These are phyloP conservation scores for Pangasius mekongensis DNA, from an alignment of 2,797 vertebrate species.

Conservation along the genomic window DNA sequence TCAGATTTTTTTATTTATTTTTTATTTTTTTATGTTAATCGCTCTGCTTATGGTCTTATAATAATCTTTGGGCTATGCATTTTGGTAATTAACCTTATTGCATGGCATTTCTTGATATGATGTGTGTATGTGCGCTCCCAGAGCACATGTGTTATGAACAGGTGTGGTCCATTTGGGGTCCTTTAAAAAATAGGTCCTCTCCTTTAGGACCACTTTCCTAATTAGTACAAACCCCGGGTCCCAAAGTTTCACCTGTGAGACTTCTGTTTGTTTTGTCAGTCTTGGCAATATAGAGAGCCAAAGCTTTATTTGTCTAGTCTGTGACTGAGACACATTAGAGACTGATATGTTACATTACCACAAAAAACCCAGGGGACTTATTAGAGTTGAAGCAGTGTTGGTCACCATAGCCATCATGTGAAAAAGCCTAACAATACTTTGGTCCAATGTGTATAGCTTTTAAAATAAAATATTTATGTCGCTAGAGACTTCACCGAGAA, in stretches of 20 bases:
- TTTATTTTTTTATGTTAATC: background rate
- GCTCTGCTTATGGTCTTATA: background rate
- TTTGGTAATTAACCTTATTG: slow-evolving; percentile 9
- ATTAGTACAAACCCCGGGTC: slow-evolving; percentile 30
- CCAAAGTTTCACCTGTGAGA: slow-evolving; percentile 53
- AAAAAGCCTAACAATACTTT: background rate
- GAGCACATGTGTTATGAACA: slow-evolving; percentile 23
- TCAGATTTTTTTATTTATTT: too few relatives aligned
- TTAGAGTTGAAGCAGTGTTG: background rate
- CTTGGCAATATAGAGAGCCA: slow-evolving; percentile 55
- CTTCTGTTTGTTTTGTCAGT: slow-evolving; percentile 71
- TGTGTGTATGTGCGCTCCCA: slow-evolving; percentile 4
- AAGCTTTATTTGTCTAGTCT: slow-evolving; percentile 61
- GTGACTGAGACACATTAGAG: slow-evolving; percentile 35
- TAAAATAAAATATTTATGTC: slow-evolving; percentile 9
- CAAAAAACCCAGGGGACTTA: slow-evolving; percentile 19
- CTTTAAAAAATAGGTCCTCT: slow-evolving; percentile 46
- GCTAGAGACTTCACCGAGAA: slow-evolving; percentile 1
- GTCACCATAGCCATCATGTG: background rate
- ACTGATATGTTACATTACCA: slow-evolving; percentile 4
- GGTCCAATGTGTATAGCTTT: background rate
- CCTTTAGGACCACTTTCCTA: slow-evolving; percentile 36
- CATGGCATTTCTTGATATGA: background rate
- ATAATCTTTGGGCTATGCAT: background rate
- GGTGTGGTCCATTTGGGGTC: slow-evolving; percentile 34